Evolutionary conservation across 2,888 invertebrate genomes (phyloP).

Genomic region (Fragum sueziense): DNA sequence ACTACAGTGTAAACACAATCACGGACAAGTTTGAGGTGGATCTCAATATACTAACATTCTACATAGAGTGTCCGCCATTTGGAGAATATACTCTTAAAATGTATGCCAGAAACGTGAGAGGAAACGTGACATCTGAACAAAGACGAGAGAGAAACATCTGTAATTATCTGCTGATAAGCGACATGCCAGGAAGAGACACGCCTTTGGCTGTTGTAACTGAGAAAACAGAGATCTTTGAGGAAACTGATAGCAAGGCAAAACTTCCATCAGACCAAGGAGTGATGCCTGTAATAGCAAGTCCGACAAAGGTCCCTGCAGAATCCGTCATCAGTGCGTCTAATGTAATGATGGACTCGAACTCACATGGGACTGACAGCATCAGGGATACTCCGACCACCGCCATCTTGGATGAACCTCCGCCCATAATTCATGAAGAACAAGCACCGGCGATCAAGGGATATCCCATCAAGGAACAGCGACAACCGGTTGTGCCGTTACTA

Average conservation of each 20-base stretch:
- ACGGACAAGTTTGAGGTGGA: slow-evolving; percentile 60
- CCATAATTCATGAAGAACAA: background rate
- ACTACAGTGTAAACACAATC: slow-evolving; percentile 56
- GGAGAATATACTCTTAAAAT: slow-evolving; percentile 62
- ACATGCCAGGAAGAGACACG: slow-evolving; percentile 39
- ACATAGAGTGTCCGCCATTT: slow-evolving; percentile 55
- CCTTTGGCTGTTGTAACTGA: slow-evolving; percentile 55
- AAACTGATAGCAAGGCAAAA: slow-evolving; percentile 11
- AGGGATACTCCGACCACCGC: slow-evolving; percentile 26
- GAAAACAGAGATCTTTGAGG: slow-evolving; percentile 54
- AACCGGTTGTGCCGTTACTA: background rate
- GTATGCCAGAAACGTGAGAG: slow-evolving; percentile 58
- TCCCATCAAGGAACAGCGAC: background rate
- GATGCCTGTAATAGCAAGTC: slow-evolving; percentile 9
- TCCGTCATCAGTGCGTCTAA: slow-evolving; percentile 54
- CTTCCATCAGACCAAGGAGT: slow-evolving; percentile 6
- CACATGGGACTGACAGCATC: slow-evolving; percentile 39
- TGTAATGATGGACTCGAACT: slow-evolving; percentile 55
- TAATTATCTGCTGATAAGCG: slow-evolving; percentile 70
- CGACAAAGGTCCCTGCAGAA: slow-evolving; percentile 25
- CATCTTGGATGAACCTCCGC: slow-evolving; percentile 16
- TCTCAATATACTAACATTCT: slow-evolving; percentile 59
- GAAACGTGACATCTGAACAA: slow-evolving; percentile 41
- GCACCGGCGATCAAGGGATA: background rate
- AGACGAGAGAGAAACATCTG: slow-evolving; percentile 71